These are phyloP conservation scores for Cataglyphis cursor DNA, from an alignment of 2,888 invertebrate species.

Conservation along the genomic window DNA sequence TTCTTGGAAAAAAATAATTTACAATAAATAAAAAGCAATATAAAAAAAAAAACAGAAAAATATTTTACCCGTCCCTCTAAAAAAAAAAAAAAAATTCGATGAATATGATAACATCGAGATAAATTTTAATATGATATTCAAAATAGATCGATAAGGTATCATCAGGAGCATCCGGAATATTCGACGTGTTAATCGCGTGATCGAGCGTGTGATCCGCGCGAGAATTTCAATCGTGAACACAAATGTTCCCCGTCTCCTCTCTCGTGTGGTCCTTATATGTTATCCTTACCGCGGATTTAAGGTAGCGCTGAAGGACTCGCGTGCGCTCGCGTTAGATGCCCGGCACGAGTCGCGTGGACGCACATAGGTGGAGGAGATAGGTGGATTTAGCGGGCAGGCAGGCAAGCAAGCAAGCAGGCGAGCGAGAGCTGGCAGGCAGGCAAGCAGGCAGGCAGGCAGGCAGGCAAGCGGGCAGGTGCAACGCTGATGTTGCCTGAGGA, in stretches of 20 bases:
- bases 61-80: neutral
- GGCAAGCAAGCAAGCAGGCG: slow-evolving; percentile 53
- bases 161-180: neutral
- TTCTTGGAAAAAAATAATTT: neutral
- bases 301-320: slow-evolving; percentile 48
- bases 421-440: slow-evolving; percentile 57
- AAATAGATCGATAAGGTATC: neutral
- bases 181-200: neutral
- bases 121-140: neutral
- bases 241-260: neutral
- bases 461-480: slow-evolving; percentile 82
- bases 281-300: slow-evolving; percentile 26
- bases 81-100: neutral
- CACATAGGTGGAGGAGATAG: slow-evolving; percentile 38
- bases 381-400: slow-evolving; percentile 62
- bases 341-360: slow-evolving; percentile 34
- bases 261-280: neutral
- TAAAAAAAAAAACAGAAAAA: neutral
- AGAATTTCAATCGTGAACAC: slow-evolving; percentile 4
- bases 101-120: neutral
- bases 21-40: neutral
- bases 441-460: slow-evolving; percentile 67
- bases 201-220: slow-evolving; percentile 23
- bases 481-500: slow-evolving; percentile 83
- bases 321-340: slow-evolving; percentile 20